Evolutionary conservation across 2,888 invertebrate species (phyloP).

Genomic region (Trisateles emortualis): DNA sequence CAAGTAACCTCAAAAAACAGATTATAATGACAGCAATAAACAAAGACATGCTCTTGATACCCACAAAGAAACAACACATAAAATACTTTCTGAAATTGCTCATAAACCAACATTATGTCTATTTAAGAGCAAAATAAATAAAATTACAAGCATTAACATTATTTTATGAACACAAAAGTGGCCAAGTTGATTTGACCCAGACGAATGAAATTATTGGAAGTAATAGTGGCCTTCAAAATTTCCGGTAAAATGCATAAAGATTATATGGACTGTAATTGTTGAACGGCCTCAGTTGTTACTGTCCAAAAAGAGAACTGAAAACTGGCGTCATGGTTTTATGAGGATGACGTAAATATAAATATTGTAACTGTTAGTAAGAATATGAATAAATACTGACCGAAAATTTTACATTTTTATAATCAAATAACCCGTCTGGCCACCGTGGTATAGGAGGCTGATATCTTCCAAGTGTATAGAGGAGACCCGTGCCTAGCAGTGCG

Average conservation of each 20-base stretch:
- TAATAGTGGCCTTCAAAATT: constrained; percentile 24
- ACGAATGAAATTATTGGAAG: constrained; percentile 20
- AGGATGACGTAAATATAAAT: not conserved
- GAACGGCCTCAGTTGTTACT: constrained; percentile 7
- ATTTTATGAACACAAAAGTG: constrained; percentile 25
- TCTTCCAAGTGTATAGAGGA: too few relatives aligned
- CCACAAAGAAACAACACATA: not conserved
- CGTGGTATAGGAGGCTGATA: too few relatives aligned
- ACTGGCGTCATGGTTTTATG: not conserved
- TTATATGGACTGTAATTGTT: constrained; percentile 18
- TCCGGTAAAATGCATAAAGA: constrained; percentile 15
- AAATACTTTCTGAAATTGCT: not conserved
- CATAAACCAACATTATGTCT: not conserved
- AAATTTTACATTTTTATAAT: too few relatives aligned
- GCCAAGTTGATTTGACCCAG: constrained; percentile 24
- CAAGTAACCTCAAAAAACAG: too few relatives aligned
- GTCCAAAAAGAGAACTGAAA: not conserved
- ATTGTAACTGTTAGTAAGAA: not conserved
- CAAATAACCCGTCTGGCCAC: too few relatives aligned
- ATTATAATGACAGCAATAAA: not conserved
- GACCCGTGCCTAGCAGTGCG: too few relatives aligned
- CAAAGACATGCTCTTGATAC: not conserved
- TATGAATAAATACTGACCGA: not conserved
- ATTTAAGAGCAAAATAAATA: constrained; percentile 7
- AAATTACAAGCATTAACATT: constrained; percentile 16